phyloP scores from a whole-genome alignment of 2,113 vertebrate species.

The Halichoeres trimaculatus region DNA sequence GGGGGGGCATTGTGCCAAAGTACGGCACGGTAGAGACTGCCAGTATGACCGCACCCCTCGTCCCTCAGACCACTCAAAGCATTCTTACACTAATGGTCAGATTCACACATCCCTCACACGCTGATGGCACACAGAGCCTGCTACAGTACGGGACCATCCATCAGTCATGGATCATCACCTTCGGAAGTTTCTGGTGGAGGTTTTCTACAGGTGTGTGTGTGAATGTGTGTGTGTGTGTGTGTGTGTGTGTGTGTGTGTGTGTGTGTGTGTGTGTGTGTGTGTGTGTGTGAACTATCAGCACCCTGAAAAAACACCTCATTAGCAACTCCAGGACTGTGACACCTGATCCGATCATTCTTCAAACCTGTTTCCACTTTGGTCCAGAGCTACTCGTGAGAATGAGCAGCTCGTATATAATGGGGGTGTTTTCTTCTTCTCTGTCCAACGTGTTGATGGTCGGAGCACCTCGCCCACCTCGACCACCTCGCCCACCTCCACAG shows the following conservation, averaged over 20 bases:
- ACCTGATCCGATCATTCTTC: slow-evolving; percentile 43
- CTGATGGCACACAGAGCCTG: too few species aligned
- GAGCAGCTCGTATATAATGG: slow-evolving; percentile 5
- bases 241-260: not conserved
- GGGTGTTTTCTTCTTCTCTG: slow-evolving; percentile 25
- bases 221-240: not conserved
- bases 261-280: slow-evolving; percentile 1
- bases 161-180: too few species aligned
- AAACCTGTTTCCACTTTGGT: slow-evolving; percentile 25
- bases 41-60: too few species aligned
- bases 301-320: slow-evolving; percentile 24
- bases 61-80: too few species aligned
- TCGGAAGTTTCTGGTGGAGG: too few species aligned
- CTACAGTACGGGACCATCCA: too few species aligned
- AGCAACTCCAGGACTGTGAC: not conserved
- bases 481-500: slow-evolving; percentile 14
- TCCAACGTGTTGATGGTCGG: slow-evolving; percentile 21
- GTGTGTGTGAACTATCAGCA: not conserved
- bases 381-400: slow-evolving; percentile 5
- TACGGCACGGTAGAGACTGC: too few species aligned
- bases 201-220: too few species aligned
- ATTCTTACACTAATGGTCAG: too few species aligned
- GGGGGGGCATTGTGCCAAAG: too few species aligned
- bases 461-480: slow-evolving; percentile 39
- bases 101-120: too few species aligned